These are phyloP conservation scores for Agriopis marginaria DNA, from an alignment of 2,888 invertebrate species.

Conservation along the genomic window DNA sequence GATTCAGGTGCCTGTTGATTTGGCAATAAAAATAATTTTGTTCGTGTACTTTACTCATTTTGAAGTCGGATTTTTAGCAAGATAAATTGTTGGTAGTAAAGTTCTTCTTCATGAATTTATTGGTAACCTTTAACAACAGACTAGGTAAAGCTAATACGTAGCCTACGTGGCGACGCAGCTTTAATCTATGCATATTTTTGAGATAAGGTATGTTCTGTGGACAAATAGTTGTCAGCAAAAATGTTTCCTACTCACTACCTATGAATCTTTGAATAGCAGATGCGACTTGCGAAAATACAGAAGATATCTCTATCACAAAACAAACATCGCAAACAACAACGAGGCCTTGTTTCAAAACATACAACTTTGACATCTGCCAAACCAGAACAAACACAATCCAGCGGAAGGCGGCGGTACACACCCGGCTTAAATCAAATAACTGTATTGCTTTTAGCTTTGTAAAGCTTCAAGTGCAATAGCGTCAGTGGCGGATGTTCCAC, in stretches of 20 bases:
- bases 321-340: slow-evolving; percentile 76
- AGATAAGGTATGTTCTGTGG: neutral
- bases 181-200: neutral
- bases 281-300: slow-evolving; percentile 32
- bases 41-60: no score
- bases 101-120: neutral
- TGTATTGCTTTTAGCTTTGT: slow-evolving; percentile 86
- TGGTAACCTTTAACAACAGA: no score
- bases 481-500: slow-evolving; percentile 81
- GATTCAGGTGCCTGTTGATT: no score
- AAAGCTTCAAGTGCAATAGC: slow-evolving; percentile 85
- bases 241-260: neutral
- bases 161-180: no score
- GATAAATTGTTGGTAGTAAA: no score
- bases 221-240: neutral
- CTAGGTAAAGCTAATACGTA: no score
- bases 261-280: neutral
- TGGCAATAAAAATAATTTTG: no score
- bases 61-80: no score
- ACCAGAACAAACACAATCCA: slow-evolving; percentile 85
- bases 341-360: slow-evolving; percentile 82
- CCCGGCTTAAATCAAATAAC: slow-evolving; percentile 86
- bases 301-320: slow-evolving; percentile 65
- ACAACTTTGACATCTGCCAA: slow-evolving; percentile 86
- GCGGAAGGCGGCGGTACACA: slow-evolving; percentile 81